A percentile compares a stretch with the other conserved stretches of the same genome.
Conservation (phyloP, 2,888 invertebrate genomes). For the Aphrophora alni region DNA sequence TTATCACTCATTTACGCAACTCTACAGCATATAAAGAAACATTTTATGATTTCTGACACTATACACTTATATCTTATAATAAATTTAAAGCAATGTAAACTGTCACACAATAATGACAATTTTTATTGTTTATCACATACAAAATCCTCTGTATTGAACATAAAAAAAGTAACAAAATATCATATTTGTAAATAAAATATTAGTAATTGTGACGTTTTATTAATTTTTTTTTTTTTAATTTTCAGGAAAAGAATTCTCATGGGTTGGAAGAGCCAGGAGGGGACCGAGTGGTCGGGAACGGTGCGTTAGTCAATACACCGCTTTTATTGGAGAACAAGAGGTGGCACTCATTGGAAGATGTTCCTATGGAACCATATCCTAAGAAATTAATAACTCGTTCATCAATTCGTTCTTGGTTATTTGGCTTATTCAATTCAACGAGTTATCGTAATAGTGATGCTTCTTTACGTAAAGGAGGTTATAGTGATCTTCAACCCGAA, state of each 20-base stretch:
- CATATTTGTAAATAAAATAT: too few species aligned
- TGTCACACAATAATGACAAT: too few species aligned
- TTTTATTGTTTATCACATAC: too few species aligned
- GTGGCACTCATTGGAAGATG: conserved; percentile 80
- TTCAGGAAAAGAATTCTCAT: conserved; percentile 41
- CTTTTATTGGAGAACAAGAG: conserved; percentile 65
- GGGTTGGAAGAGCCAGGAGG: conserved; percentile 42
- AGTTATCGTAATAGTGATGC: conserved; percentile 71
- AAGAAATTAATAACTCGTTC: conserved; percentile 66
- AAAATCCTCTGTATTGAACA: too few species aligned
- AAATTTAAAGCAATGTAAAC: too few species aligned
- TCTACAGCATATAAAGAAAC: too few species aligned
- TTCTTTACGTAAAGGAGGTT: conserved; percentile 63
- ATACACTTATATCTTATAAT: too few species aligned
- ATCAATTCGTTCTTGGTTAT: conserved; percentile 75
- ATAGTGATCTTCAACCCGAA: conserved; percentile 63
- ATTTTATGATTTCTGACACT: too few species aligned
- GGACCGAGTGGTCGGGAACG: conserved; percentile 48
- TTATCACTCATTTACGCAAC: too few species aligned
- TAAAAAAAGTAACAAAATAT: too few species aligned
- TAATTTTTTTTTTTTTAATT: not conserved
- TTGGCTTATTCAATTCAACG: conserved; percentile 75
- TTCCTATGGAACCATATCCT: conserved; percentile 57
- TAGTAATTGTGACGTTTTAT: too few species aligned
- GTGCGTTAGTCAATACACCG: conserved; percentile 56